Base-by-base conservation (phyloP, 2,888 invertebrate species). In the Drosophila greeni region DNA sequence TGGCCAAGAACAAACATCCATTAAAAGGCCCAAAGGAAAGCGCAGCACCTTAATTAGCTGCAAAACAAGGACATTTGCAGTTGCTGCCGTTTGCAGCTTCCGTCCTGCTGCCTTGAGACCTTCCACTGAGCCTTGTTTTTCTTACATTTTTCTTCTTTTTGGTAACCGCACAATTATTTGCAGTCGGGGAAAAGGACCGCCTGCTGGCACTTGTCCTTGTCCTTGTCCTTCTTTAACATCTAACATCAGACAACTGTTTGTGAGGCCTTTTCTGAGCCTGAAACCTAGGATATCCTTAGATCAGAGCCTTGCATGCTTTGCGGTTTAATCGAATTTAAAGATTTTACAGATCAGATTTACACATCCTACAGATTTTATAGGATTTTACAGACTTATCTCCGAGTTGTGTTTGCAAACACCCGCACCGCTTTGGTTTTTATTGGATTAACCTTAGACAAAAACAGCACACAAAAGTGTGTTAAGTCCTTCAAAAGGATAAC, bases 251-350 rank as follows among this genome's bases (percentile, higher is more conserved):
- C 64, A 64, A 47, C 64, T 64, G 48, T 48, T 47, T n/a, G 69
- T 45, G 37, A 26, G 33, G 24, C 37, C 39, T 16, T 14, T 29
- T 26, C 40, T 37, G 31, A 54, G 37, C 34, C 59, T 48, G 34
- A 65, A 61, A 52, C 74, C 26, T 26, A 26, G 65, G 74, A 59
- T 74, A 59, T 53, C 39, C 58, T 52, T 42, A 34, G 55, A 54
- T 52, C 36, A 29, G 42, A 49, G 39, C 42, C 26, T 23, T 76
- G 70, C 84, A 85, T 82, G 85, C 86, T 85, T 73, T 85, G 85
- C 86, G 85, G 84, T 84, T 79, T 85, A 84, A 84, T 84, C 79
- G 73, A 84, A 69, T 85, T 84, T 71, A 72, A 65, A 79, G 82
- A 79, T 82, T 56, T 85, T 73, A 72, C 67, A 79, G 82, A 79